Evolutionary conservation across 2,888 invertebrate species (phyloP), one percentile per base, ranked within the genome.

Genomic region (Erannis defoliaria): DNA sequence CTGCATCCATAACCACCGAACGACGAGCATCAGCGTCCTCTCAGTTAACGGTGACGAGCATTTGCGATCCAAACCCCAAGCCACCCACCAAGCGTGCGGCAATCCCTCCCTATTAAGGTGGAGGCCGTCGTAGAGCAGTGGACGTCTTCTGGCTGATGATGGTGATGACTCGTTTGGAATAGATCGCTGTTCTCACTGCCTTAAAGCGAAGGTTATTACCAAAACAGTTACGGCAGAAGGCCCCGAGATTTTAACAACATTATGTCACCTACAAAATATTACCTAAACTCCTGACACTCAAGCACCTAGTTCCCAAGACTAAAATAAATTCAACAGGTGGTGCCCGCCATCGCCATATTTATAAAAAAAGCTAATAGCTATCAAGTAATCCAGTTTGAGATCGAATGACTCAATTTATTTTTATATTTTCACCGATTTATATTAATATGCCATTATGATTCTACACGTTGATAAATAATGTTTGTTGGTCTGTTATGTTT

Each of bases 341-440:
- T 54, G 18, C 8, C 40, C 16, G 3, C 14, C 31, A 35, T 43
- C 2, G 12, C 31, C 45, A 58, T 33, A 35, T 48, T 49, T 45
- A 49, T 49, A 48, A 54, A 55, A 50, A 55, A 55, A 29, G 16
- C 35, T 48, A 45, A 55, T 61, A 55, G 55, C 55, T 40, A 45
- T 61, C 55, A 31, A 31, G 18, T 10, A 38, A 51, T 33, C 55
- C 61, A 55, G 61, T 61, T 51, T 26, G 23, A 37, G 37, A 33
- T 43, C 31, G 33, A 65, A 70, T 67, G 67, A 67, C 64, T 67
- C 67, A 67, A 66, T 67, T 59, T 56, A 56, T 62, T 58, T 56
- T 37, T 60, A 60, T 66, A 62, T 67, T 67, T 64, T 67, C 62
- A 56, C 64, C 55, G 60, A 60, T 67, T 67, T 57, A 56, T 67